Percentiles rank a stretch among this genome's conserved stretches.
These are phyloP conservation scores for Eupithecia centaureata DNA, from an alignment of 2,888 invertebrate genomes.

Conservation along the genomic window DNA sequence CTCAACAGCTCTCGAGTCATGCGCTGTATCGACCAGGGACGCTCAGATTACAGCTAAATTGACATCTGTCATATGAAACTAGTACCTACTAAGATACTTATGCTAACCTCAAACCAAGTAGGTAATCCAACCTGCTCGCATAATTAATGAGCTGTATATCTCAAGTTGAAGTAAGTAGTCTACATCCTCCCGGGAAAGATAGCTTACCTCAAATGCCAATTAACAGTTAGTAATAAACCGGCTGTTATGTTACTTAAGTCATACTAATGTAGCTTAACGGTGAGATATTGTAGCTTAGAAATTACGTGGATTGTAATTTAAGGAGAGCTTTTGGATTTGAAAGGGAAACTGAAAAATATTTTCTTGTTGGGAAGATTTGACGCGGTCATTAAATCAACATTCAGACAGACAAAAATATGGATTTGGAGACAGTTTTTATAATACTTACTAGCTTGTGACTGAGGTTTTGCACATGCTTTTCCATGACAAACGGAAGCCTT, in stretches of 20 bases:
- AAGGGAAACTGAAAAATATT: neutral
- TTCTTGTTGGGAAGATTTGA: neutral
- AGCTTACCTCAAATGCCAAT: slow-evolving; percentile 39
- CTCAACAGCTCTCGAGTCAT: no score
- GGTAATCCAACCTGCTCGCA: slow-evolving; percentile 1
- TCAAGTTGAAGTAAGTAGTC: slow-evolving; percentile 6
- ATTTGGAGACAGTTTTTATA: no score
- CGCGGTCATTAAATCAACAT: no score
- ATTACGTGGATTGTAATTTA: neutral
- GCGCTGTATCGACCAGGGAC: no score
- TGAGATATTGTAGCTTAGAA: slow-evolving; percentile 4
- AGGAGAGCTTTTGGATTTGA: neutral
- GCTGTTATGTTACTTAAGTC: slow-evolving; percentile 32
- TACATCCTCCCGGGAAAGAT: slow-evolving; percentile 20
- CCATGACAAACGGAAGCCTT: no score
- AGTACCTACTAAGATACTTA: neutral
- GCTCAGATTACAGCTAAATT: no score
- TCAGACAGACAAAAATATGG: no score
- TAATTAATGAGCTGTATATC: slow-evolving; percentile 11
- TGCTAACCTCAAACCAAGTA: neutral
- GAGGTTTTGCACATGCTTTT: no score
- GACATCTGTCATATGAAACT: no score
- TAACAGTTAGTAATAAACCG: slow-evolving; percentile 37
- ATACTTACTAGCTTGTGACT: no score
- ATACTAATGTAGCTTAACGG: slow-evolving; percentile 23